Percentiles rank a stretch among this genome's conserved stretches.
These are phyloP conservation scores for Pachypeltis micranthus DNA, from an alignment of 1,140 invertebrate genomes.

Conservation along the genomic window DNA sequence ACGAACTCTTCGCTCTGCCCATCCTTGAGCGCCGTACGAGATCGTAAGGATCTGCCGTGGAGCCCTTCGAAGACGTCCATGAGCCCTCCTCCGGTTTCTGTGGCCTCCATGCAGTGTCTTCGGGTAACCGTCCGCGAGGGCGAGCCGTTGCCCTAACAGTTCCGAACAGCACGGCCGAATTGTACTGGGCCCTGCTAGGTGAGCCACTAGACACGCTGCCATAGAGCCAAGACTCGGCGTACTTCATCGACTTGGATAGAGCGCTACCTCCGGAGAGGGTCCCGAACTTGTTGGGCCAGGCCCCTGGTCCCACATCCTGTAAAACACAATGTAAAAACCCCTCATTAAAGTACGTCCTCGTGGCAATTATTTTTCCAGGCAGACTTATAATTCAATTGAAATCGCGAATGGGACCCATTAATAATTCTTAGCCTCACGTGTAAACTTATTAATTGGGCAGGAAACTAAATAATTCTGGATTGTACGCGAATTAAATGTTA, in stretches of 20 bases:
- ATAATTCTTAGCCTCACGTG: no score
- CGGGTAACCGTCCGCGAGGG: background rate
- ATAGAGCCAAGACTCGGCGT: conserved; percentile 69
- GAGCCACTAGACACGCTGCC: conserved; percentile 62
- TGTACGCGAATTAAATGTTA: no score
- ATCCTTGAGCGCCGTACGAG: conserved; percentile 61
- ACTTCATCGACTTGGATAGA: conserved; percentile 67
- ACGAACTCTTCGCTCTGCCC: conserved; percentile 8
- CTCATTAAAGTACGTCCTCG: no score
- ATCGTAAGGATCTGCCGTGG: conserved; percentile 59
- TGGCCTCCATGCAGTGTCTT: conserved; percentile 37
- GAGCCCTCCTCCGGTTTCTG: conserved; percentile 43
- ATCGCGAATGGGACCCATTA: no score
- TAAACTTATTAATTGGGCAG: no score
- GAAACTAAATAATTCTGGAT: no score
- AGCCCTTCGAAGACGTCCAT: conserved; percentile 27
- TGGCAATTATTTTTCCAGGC: no score
- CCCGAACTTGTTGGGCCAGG: conserved; percentile 27
- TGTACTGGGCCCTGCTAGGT: conserved; percentile 22
- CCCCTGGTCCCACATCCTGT: conserved; percentile 18
- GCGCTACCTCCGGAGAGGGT: conserved; percentile 40
- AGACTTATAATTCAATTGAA: no score
- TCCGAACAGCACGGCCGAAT: conserved; percentile 38
- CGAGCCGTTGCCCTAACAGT: conserved; percentile 12
- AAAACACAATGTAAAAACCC: no score